These are phyloP conservation scores for Miichthys miiuy DNA, from an alignment of 2,797 vertebrate genomes.

Conservation along the genomic window DNA sequence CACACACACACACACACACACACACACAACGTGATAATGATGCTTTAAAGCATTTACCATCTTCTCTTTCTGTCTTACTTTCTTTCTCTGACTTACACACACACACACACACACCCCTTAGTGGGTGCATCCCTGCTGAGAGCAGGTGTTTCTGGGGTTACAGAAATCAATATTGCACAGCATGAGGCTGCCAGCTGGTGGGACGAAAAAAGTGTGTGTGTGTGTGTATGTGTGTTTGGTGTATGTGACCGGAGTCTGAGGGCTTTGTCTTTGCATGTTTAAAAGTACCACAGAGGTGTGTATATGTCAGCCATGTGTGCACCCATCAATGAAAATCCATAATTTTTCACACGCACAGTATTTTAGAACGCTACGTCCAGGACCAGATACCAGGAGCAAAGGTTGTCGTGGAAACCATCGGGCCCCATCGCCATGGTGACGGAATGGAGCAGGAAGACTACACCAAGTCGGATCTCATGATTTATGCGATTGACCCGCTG, in stretches of 20 bases:
- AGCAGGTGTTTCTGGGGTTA: slow-evolving; percentile 57
- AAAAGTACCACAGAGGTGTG: not conserved
- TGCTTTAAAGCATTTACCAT: slow-evolving; percentile 33
- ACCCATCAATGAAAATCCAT: not conserved
- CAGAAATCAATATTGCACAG: slow-evolving; percentile 64
- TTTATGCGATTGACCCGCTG: slow-evolving; percentile 96
- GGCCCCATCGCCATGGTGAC: slow-evolving; percentile 90
- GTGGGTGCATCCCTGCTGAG: slow-evolving; percentile 30
- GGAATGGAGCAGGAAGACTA: slow-evolving; percentile 95
- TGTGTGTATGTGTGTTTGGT: not conserved
- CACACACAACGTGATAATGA: slow-evolving; percentile 41
- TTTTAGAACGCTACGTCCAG: slow-evolving; percentile 94
- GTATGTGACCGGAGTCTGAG: not conserved
- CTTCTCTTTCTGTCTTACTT: slow-evolving; percentile 5
- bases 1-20: too few relatives aligned
- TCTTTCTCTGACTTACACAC: not conserved
- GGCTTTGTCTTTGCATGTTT: slow-evolving; percentile 13
- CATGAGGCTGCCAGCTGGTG: slow-evolving; percentile 22
- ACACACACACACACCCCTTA: slow-evolving; percentile 27
- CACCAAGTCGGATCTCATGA: slow-evolving; percentile 94
- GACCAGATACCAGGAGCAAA: slow-evolving; percentile 96
- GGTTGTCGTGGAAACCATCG: slow-evolving; percentile 95
- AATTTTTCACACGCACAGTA: slow-evolving; percentile 78
- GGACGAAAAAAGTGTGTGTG: not conserved
- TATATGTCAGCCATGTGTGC: not conserved